phyloP scores from a whole-genome alignment of 2,888 invertebrate genomes.

The Buathra laborator region DNA sequence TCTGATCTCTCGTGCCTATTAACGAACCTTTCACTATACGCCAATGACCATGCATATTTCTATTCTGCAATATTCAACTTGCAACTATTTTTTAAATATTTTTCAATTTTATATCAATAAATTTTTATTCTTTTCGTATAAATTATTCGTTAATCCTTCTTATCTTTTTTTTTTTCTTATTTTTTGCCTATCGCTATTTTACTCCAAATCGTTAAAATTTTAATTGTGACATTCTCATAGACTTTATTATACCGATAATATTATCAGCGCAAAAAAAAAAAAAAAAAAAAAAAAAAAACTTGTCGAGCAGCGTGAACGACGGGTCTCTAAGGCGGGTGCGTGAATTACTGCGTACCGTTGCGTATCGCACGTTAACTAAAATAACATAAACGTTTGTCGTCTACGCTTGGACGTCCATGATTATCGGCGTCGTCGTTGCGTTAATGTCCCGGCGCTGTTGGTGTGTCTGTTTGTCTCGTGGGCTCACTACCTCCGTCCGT shows the following conservation, averaged over 20 bases:
- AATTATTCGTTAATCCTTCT: neutral
- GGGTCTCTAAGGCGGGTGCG: neutral
- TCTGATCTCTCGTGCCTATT: conserved; percentile 53
- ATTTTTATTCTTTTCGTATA: neutral
- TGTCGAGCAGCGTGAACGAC: neutral
- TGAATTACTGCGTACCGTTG: neutral
- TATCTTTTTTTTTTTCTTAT: neutral
- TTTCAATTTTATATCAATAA: neutral
- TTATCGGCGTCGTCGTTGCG: conserved; percentile 16
- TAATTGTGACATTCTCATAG: conserved; percentile 6
- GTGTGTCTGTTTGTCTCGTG: neutral
- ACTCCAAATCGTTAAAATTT: neutral
- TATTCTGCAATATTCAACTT: conserved; percentile 26
- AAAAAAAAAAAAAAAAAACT: neutral
- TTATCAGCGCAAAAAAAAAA: conserved; percentile 26
- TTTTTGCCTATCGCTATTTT: neutral
- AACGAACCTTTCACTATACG: conserved; percentile 56
- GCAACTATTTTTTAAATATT: neutral
- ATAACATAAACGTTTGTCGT: neutral
- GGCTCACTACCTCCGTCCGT: conserved; percentile 9
- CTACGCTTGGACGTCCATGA: neutral
- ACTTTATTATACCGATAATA: conserved; percentile 16
- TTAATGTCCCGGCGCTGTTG: conserved; percentile 9
- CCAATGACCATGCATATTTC: conserved; percentile 41
- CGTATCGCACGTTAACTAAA: neutral